Evolutionary conservation across 92 coral and sea anemone species (phyloP).

Genomic region (Bergia sp.): DNA sequence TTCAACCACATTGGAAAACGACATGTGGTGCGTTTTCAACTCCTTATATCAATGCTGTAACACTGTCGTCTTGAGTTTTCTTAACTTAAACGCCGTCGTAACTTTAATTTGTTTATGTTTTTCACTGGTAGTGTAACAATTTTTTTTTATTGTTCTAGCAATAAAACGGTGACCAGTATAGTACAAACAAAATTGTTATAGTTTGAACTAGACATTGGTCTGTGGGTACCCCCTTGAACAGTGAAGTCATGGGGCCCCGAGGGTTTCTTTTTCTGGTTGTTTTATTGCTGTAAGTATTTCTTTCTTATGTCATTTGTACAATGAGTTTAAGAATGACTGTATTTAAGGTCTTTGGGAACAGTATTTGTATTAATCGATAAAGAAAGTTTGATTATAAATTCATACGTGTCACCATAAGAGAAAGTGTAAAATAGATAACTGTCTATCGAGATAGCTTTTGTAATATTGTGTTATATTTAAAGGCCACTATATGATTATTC

Average conservation of each 20-base stretch:
- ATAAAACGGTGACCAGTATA: neutral
- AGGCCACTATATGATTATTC: too few relatives aligned
- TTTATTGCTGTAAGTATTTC: neutral
- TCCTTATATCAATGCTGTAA: neutral
- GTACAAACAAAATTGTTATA: neutral
- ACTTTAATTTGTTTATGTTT: too few relatives aligned
- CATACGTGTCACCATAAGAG: too few relatives aligned
- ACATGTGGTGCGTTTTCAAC: neutral
- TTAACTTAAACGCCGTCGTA: neutral
- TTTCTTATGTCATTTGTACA: too few relatives aligned
- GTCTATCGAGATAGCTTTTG: too few relatives aligned
- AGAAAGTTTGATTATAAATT: neutral
- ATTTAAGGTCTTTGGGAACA: neutral
- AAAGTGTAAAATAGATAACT: too few relatives aligned
- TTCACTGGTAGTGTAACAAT: neutral
- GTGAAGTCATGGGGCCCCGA: neutral
- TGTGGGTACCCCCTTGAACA: neutral
- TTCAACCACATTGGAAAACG: neutral
- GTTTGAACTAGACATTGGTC: neutral
- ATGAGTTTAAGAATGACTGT: neutral
- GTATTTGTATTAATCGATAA: neutral
- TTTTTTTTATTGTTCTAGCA: too few relatives aligned
- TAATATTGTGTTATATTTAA: too few relatives aligned
- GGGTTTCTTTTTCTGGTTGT: neutral
- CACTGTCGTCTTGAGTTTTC: neutral